phyloP scores from a whole-genome alignment of 35 echinoderm and acorn worm species.

The Ophiothrix spiculata region DNA sequence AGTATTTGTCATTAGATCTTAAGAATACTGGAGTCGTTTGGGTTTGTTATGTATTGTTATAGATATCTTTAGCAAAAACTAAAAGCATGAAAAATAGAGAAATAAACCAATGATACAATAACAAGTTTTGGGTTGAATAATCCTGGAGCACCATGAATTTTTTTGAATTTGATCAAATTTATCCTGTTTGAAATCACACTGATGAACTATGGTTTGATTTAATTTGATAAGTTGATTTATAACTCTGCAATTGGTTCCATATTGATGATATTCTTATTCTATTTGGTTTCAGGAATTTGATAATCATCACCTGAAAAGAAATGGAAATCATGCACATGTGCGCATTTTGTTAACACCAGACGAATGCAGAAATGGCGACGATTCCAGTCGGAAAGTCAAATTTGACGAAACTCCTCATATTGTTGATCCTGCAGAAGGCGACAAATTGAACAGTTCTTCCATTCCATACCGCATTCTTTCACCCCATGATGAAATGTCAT shows the following conservation, averaged over 20 bases:
- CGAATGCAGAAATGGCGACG: constrained; percentile 1
- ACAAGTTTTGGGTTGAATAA: neutral
- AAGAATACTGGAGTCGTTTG: neutral
- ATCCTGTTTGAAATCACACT: neutral
- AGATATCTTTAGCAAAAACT: neutral
- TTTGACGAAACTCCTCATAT: constrained; percentile 33
- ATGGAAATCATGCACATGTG: neutral
- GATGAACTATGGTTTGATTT: neutral
- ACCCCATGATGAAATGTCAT: constrained; percentile 82
- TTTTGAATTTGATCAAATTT: neutral
- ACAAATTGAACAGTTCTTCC: neutral
- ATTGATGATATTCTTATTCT: neutral
- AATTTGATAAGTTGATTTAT: neutral
- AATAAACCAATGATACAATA: neutral
- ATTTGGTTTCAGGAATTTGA: neutral
- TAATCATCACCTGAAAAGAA: neutral
- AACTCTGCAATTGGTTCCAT: neutral
- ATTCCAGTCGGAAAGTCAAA: constrained; percentile 30
- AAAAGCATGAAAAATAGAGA: neutral
- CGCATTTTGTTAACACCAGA: neutral
- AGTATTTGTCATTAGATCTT: too few species aligned
- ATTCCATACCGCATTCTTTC: constrained; percentile 65
- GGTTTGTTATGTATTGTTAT: neutral
- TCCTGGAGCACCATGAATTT: neutral
- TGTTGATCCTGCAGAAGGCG: constrained; percentile 30